These are phyloP conservation scores for Ooceraea biroi DNA, from an alignment of 1,140 invertebrate genomes.

Conservation along the genomic window DNA sequence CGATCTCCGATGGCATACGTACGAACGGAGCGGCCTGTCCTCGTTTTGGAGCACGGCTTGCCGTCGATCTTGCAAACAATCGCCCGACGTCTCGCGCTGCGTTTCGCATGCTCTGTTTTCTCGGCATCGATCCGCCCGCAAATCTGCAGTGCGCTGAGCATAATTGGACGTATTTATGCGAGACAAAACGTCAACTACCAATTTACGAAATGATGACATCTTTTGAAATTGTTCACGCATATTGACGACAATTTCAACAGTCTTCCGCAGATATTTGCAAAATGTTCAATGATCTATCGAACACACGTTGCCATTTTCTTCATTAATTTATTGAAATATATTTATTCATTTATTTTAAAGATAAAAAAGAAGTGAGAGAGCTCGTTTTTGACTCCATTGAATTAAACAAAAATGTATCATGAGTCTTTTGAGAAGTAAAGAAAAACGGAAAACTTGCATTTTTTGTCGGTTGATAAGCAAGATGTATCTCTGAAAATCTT, in stretches of 20 bases:
- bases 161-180: neutral
- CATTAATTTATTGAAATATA: neutral
- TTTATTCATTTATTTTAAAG: neutral
- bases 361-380: neutral
- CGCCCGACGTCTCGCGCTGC: neutral
- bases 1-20: neutral
- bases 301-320: neutral
- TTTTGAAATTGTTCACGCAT: neutral
- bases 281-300: neutral
- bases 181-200: neutral
- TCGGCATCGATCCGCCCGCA: neutral
- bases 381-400: neutral
- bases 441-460: slow-evolving; percentile 34
- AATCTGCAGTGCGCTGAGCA: neutral
- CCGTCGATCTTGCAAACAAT: slow-evolving; percentile 33
- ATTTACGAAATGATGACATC: neutral
- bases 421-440: slow-evolving; percentile 19
- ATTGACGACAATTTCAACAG: neutral
- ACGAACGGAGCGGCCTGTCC: slow-evolving; percentile 9
- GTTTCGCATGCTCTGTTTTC: slow-evolving; percentile 12
- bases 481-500: slow-evolving; percentile 45
- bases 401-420: slow-evolving; percentile 41
- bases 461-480: slow-evolving; percentile 47
- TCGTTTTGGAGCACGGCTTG: slow-evolving; percentile 34
- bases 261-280: neutral